phyloP scores from a whole-genome alignment of 2,113 vertebrate species.

The Hippotragus niger region DNA sequence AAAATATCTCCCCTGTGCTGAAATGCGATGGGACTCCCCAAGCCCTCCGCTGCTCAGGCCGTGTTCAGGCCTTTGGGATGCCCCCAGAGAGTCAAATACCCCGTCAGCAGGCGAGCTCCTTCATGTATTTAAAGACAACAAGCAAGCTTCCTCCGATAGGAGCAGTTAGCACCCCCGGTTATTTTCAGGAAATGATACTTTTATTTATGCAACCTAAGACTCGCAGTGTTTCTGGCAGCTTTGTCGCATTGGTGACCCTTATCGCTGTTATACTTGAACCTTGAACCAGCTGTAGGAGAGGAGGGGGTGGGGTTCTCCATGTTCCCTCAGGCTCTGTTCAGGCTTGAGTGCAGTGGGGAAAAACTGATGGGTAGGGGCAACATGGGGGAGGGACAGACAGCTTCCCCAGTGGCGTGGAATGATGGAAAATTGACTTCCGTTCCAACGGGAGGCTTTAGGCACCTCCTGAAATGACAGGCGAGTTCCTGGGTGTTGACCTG shows the following conservation, averaged over 20 bases:
- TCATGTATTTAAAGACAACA: neutral
- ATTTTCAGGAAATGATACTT: neutral
- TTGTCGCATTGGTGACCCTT: neutral
- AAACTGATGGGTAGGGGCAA: neutral
- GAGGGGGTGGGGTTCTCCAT: accelerated
- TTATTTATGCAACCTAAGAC: neutral
- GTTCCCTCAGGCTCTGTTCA: neutral
- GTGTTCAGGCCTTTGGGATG: neutral
- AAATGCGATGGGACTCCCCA: neutral
- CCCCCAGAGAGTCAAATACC: neutral
- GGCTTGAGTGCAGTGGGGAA: neutral
- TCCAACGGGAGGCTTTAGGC: accelerated
- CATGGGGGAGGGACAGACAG: neutral
- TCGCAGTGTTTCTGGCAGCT: neutral
- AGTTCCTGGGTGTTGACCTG: neutral
- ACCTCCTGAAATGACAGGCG: neutral
- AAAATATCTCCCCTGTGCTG: neutral
- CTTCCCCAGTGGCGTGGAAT: too few species aligned
- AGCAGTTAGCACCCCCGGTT: too few species aligned
- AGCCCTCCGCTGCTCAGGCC: neutral
- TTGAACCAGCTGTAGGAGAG: neutral
- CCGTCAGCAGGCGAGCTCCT: neutral
- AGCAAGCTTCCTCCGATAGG: too few species aligned
- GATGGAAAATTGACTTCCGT: neutral
- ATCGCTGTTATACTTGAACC: neutral